A percentile compares a stretch with the other conserved stretches of the same genome.
These are phyloP conservation scores for Tyto alba DNA, from an alignment of 2,113 vertebrate genomes.

Conservation along the genomic window DNA sequence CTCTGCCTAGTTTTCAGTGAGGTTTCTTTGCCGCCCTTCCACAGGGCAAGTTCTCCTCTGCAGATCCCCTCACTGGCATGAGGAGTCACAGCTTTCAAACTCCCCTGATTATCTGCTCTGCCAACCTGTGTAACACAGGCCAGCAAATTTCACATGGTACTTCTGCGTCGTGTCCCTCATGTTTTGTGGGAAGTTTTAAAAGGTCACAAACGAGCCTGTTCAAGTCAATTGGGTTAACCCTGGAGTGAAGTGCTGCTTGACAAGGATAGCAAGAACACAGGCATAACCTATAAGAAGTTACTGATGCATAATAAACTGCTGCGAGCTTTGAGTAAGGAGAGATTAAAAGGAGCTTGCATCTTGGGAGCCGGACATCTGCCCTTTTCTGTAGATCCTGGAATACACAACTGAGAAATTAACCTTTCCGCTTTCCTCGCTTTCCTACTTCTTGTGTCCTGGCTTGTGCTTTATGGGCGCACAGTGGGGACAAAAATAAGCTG, in stretches of 20 bases:
- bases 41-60: background rate
- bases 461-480: background rate
- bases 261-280: background rate
- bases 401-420: background rate
- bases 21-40: background rate
- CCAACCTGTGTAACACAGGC: background rate
- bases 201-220: background rate
- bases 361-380: background rate
- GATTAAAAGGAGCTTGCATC: background rate
- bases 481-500: background rate
- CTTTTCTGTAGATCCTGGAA: background rate
- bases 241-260: background rate
- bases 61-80: background rate
- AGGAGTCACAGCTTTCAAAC: background rate
- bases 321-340: background rate
- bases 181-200: background rate
- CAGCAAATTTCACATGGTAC: background rate
- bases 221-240: background rate
- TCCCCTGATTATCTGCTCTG: background rate
- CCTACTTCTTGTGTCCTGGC: background rate
- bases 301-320: background rate
- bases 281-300: background rate
- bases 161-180: background rate
- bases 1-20: background rate
- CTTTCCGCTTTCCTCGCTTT: background rate